Evolutionary conservation across 2,113 vertebrate species (phyloP).

Genomic region (Phoenicopterus ruber): DNA sequence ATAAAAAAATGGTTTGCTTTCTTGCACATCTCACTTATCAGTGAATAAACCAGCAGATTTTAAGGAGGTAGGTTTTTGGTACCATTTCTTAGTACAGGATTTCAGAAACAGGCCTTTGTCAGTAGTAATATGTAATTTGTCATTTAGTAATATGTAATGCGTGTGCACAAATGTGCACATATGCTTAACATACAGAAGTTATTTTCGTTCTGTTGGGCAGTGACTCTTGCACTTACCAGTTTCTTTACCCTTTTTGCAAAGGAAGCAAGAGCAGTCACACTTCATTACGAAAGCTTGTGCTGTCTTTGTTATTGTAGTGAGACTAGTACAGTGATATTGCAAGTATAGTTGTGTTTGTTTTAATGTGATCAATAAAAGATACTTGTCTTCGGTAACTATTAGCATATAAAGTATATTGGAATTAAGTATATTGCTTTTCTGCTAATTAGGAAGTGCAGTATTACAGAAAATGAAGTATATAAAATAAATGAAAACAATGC

Average conservation of each 20-base stretch:
- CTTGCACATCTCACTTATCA: neutral
- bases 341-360: neutral
- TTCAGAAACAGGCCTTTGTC: neutral
- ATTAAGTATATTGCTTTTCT: neutral
- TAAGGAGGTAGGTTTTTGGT: neutral
- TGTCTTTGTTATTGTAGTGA: neutral
- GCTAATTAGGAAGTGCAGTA: neutral
- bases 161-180: neutral
- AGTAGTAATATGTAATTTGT: neutral
- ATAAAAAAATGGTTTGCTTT: neutral
- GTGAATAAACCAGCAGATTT: neutral
- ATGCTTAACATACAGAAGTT: neutral
- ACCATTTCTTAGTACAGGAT: neutral
- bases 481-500: neutral
- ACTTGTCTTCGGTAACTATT: neutral
- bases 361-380: neutral
- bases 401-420: neutral
- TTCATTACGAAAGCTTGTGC: neutral
- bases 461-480: neutral
- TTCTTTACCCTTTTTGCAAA: neutral
- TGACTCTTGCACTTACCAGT: rapidly evolving
- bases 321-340: neutral
- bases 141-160: neutral
- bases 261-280: neutral
- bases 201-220: neutral